Percentiles rank a stretch among this genome's conserved stretches.
Conservation (phyloP, 2,797 vertebrate genomes). For the Scleropages formosus region DNA sequence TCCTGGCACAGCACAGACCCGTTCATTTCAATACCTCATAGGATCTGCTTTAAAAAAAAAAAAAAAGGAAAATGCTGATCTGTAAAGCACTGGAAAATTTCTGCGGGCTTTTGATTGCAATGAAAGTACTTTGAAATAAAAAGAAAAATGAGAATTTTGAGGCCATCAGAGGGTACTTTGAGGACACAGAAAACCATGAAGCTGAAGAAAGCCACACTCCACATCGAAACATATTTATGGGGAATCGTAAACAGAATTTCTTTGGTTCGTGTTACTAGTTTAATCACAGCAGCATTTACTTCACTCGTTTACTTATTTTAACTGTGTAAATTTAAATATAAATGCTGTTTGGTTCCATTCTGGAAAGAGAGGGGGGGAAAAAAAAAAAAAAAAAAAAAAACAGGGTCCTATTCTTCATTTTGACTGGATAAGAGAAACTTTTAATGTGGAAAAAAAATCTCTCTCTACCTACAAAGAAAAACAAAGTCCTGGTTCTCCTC, state of each 20-base stretch:
- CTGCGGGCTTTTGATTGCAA: background rate
- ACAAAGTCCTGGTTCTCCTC: background rate
- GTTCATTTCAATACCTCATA: background rate
- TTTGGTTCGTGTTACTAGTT: background rate
- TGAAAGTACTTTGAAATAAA: background rate
- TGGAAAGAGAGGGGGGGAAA: too few relatives aligned
- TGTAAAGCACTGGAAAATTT: background rate
- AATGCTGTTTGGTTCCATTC: background rate
- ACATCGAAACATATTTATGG: background rate
- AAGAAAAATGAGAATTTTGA: background rate
- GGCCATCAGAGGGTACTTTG: background rate
- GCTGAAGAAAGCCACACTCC: background rate
- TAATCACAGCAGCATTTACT: background rate
- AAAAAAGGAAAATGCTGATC: background rate
- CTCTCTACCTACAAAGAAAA: background rate
- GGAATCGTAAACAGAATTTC: background rate
- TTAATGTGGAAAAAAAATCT: background rate
- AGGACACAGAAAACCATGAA: background rate
- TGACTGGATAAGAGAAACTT: background rate
- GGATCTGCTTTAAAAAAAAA: background rate
- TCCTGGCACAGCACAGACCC: background rate
- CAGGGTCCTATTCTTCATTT: background rate
- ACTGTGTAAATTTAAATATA: constrained; percentile 11
- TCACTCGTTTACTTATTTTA: background rate
- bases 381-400: too few relatives aligned